phyloP scores from a whole-genome alignment of 35 echinoderm and acorn worm genomes.

The Stichopus chloronotus region DNA sequence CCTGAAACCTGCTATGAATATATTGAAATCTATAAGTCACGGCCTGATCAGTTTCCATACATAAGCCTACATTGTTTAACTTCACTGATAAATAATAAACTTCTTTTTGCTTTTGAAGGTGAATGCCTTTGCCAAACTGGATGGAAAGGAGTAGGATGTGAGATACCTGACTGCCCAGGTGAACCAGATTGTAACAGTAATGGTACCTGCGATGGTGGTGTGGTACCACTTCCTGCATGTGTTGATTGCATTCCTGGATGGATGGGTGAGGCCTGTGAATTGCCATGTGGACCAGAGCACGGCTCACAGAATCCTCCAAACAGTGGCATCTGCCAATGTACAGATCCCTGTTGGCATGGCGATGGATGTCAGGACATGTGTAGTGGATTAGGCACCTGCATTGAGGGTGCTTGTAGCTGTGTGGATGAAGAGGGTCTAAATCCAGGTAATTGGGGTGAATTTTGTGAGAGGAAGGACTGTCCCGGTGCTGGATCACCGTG shows the following conservation, averaged over 20 bases:
- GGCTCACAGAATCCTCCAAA: slow-evolving; percentile 77
- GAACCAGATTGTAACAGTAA: slow-evolving; percentile 85
- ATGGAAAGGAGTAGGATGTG: slow-evolving; percentile 80
- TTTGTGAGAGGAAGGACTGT: slow-evolving; percentile 69
- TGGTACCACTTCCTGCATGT: slow-evolving; percentile 60
- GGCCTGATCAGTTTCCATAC: too few species aligned
- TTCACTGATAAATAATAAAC: too few species aligned
- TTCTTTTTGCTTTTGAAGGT: slow-evolving; percentile 21
- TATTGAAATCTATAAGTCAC: too few species aligned
- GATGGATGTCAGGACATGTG: slow-evolving; percentile 67
- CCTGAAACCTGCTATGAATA: too few species aligned
- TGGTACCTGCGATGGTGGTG: slow-evolving; percentile 66
- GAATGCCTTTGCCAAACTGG: slow-evolving; percentile 76
- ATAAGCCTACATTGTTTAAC: too few species aligned
- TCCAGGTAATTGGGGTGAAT: slow-evolving; percentile 74
- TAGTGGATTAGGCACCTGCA: slow-evolving; percentile 59
- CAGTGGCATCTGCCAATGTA: slow-evolving; percentile 85
- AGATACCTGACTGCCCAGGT: slow-evolving; percentile 78
- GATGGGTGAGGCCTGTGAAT: slow-evolving; percentile 90
- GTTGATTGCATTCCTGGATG: slow-evolving; percentile 68
- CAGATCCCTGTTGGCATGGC: slow-evolving; percentile 85
- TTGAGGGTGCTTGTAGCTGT: slow-evolving; percentile 38
- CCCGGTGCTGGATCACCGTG: slow-evolving; percentile 73
- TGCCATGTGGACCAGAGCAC: slow-evolving; percentile 81
- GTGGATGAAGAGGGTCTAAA: slow-evolving; percentile 55